Base-by-base conservation (phyloP, 2,888 invertebrate species). In the Athalia rosae region DNA sequence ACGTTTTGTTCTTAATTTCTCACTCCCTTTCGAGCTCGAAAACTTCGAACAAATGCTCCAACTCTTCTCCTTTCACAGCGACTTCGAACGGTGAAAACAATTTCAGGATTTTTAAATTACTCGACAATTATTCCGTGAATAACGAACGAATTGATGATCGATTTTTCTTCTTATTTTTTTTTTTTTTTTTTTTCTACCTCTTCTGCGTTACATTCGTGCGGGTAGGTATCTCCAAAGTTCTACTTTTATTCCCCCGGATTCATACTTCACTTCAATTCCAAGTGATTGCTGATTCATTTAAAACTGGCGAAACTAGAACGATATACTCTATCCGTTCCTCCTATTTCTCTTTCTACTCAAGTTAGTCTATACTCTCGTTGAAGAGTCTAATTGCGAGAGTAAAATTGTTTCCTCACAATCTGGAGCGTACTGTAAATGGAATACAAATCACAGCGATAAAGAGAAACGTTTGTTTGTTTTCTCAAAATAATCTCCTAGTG, bases 201-300 rank as follows among this genome's bases (percentile, higher is more conserved):
- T 53, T 53, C 53, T 53, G 53, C 53, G 53, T n/a, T 53, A 53
- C 13, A 66, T 66, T 66, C 48, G 7, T 66, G 66, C 9, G 45
- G 48, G 45, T 62, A 62, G 43, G 62, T 66, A 66, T 48, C 47
- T 66, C 48, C 9, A n/a, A 66, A 66, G 4, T n/a, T n/a, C 28
- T 4, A 15, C 13, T 66, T 48, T 45, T n/a, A 7, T 47, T 47
- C 11, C 48, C 7, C 48, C 13, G n/a, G n/a, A 15, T 53, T 53
- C n/a, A 53, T 53, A 28, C 4, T 4, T n/a, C 48, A 15, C 15
- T 48, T 45, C 15, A 15, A 8, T 48, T 9, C 15, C 11, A 5
- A 43, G 45, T 62, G 62, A 62, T 62, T 41, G 62, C 8, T 62
- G 41, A 66, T 45, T 66, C 3, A 66, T 66, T 66, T n/a, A 41